Evolutionary conservation across 2,888 invertebrate genomes (phyloP), one percentile per base, ranked within the genome.

Genomic region (Melanophora roralis): DNA sequence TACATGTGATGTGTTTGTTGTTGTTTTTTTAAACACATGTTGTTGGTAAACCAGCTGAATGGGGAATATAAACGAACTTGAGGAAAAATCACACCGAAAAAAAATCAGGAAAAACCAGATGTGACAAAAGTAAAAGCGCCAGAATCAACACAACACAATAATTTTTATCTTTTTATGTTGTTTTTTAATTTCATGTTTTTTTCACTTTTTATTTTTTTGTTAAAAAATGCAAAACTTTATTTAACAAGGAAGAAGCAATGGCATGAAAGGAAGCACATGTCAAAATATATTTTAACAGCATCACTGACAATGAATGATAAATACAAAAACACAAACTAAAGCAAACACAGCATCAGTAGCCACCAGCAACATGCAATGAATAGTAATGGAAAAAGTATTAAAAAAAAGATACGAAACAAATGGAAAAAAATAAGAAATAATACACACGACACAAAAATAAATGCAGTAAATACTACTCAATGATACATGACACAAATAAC

Each of bases 221-320:
- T 16, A 36, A 77, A 57, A 43, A 69, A 76, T 76, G 76, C 79
- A 79, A 72, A 75, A 69, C 57, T 59, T 73, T 68, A 40, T 72
- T 73, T 80, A 76, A 80, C 80, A 76, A 76, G 80, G 55, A 73
- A 78, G 34, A 57, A 40, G 65, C 64, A 75, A 74, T 78, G 79
- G 74, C 78, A 82, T 78, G 82, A 82, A 81, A 82, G 83, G 82
- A 83, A 82, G 83, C 83, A 83, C 82, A 82, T 82, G 83, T 83
- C 83, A 83, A 81, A 76, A 69, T 76, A 80, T 62, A 76, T 80
- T 80, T 80, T 72, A 80, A 76, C 76, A 80, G 80, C 80, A 80
- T 68, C 64, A 57, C 72, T 80, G 80, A 80, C 80, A 80, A 80
- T 76, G 80, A 80, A 43, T 73, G 72, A 80, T 79, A 79, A 79